A percentile compares a stretch with the other conserved stretches of the same genome.
Conservation (phyloP, 2,888 invertebrate species). For the Silvanus unidentatus region DNA sequence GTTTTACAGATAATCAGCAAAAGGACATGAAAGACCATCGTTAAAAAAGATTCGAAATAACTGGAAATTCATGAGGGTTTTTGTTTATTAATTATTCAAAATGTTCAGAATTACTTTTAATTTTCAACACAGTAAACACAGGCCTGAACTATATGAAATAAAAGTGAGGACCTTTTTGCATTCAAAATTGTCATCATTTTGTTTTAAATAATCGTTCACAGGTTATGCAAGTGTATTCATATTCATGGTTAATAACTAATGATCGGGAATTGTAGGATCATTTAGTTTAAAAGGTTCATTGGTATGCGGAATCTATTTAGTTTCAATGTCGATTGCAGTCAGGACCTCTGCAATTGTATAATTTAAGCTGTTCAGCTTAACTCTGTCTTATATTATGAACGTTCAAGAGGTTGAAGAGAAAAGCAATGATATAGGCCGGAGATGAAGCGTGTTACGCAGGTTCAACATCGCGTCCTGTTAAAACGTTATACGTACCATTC, state of each 20-base stretch:
- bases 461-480: conserved; percentile 6
- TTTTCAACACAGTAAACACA: too few species aligned
- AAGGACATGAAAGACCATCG: conserved; percentile 2
- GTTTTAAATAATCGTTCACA: too few species aligned
- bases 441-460: conserved; percentile 4
- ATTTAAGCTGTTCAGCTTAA: background rate
- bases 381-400: background rate
- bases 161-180: too few species aligned
- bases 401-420: background rate
- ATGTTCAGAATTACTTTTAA: too few species aligned
- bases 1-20: conserved; percentile 1
- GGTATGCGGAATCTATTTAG: conserved; percentile 4
- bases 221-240: conserved; percentile 4
- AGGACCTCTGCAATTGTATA: conserved; percentile 3
- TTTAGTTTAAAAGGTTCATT: conserved; percentile 3
- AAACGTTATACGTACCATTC: conserved; percentile 12
- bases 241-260: conserved; percentile 4
- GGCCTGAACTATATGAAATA: too few species aligned
- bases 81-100: conserved; percentile 4
- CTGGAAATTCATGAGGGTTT: conserved; percentile 2
- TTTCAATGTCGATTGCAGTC: conserved; percentile 1
- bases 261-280: conserved; percentile 4
- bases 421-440: conserved; percentile 1
- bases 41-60: conserved; percentile 2
- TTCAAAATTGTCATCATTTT: too few species aligned